phyloP scores from a whole-genome alignment of 2,113 vertebrate genomes.

The Choloepus hoffmanni region DNA sequence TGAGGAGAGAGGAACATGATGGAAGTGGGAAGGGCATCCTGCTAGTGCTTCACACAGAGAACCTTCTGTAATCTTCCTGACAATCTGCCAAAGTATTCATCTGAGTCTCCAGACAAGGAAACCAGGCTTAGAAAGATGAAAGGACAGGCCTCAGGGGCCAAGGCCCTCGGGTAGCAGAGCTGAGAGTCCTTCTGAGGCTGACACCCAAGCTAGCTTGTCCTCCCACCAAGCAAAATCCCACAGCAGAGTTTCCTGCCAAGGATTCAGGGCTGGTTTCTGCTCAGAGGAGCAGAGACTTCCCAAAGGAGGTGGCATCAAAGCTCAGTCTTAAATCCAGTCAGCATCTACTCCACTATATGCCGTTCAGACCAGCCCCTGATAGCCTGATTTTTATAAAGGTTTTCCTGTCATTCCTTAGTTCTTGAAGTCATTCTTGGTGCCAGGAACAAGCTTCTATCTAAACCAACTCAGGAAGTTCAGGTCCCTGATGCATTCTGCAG shows the following conservation, averaged over 20 bases:
- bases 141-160: background rate
- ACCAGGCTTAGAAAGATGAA: background rate
- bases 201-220: background rate
- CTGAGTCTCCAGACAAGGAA: slow-evolving; percentile 29
- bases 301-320: background rate
- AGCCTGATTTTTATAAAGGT: background rate
- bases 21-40: background rate
- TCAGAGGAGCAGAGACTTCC: background rate
- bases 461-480: background rate
- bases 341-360: background rate
- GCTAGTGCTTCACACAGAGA: background rate
- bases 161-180: background rate
- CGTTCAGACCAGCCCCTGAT: background rate
- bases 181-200: background rate
- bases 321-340: background rate
- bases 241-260: no score
- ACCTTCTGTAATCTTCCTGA: slow-evolving; percentile 35
- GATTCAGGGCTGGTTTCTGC: background rate
- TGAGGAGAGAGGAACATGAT: background rate
- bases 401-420: background rate
- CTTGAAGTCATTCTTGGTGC: background rate
- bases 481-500: background rate
- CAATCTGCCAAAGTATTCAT: background rate
- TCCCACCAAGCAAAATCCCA: background rate
- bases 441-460: background rate